These are phyloP conservation scores for Ciconia nigra DNA, from an alignment of 2,797 vertebrate genomes.

Conservation along the genomic window DNA sequence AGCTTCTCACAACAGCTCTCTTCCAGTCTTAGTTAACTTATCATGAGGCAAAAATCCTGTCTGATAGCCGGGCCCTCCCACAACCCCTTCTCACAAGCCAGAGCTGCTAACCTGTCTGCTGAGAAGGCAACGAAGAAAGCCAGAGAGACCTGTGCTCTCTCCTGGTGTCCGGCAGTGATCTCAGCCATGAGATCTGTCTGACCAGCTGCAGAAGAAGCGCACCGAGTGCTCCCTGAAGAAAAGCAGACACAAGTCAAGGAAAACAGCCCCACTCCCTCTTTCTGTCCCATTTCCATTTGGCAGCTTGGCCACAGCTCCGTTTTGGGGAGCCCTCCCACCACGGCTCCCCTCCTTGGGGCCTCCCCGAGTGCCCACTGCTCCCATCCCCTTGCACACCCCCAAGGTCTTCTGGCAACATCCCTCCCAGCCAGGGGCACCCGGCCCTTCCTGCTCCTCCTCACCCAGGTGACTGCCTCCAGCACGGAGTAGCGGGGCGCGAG, in stretches of 20 bases:
- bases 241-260: neutral
- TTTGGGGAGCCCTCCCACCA: neutral
- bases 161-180: neutral
- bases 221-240: conserved; percentile 6
- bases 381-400: neutral
- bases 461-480: conserved; percentile 55
- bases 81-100: neutral
- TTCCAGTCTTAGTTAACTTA: neutral
- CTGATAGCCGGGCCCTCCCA: neutral
- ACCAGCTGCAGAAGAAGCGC: conserved; percentile 50
- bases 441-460: neutral
- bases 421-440: neutral
- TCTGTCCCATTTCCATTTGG: fast-evolving
- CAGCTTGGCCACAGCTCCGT: neutral
- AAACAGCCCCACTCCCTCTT: neutral
- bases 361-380: neutral
- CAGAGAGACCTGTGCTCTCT: neutral
- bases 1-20: neutral
- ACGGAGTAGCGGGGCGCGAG: conserved; percentile 8
- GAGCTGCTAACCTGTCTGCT: conserved; percentile 21
- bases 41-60: neutral
- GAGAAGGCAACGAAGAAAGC: neutral
- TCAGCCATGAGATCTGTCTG: neutral
- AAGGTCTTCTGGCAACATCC: neutral
- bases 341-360: too few relatives aligned